phyloP scores from a whole-genome alignment of 2,797 vertebrate genomes.

The Pristis pectinata region DNA sequence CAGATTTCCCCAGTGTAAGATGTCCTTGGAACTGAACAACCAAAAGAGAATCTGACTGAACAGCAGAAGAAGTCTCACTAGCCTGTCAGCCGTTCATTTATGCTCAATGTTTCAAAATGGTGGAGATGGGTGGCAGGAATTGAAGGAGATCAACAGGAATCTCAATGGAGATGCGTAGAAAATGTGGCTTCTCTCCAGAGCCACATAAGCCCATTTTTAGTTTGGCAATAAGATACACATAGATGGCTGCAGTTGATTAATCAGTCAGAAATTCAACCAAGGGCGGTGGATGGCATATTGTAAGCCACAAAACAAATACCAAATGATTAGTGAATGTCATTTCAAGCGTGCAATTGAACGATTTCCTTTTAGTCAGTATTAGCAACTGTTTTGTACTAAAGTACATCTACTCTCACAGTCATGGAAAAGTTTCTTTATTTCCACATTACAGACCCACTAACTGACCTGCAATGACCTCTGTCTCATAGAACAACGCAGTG shows the following conservation, averaged over 20 bases:
- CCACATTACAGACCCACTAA: not conserved
- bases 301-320: slow-evolving; percentile 13
- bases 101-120: not conserved
- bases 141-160: not conserved
- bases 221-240: not conserved
- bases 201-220: slow-evolving; percentile 4
- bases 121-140: not conserved
- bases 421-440: slow-evolving; percentile 3
- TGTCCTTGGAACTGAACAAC: not conserved
- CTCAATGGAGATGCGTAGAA: not conserved
- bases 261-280: slow-evolving; percentile 22
- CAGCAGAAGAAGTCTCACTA: not conserved
- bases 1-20: not conserved
- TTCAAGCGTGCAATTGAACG: not conserved
- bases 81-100: not conserved
- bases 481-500: not conserved
- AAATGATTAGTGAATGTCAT: slow-evolving; percentile 24
- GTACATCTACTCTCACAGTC: not conserved
- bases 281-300: slow-evolving; percentile 15
- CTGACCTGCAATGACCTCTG: not conserved
- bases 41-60: not conserved
- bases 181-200: not conserved
- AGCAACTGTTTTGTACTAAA: slow-evolving; percentile 6
- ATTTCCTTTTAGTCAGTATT: slow-evolving; percentile 31
- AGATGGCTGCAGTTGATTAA: slow-evolving; percentile 9